These are phyloP conservation scores for Psephotus haematonotus DNA, from an alignment of 2,113 vertebrate species.

Conservation along the genomic window DNA sequence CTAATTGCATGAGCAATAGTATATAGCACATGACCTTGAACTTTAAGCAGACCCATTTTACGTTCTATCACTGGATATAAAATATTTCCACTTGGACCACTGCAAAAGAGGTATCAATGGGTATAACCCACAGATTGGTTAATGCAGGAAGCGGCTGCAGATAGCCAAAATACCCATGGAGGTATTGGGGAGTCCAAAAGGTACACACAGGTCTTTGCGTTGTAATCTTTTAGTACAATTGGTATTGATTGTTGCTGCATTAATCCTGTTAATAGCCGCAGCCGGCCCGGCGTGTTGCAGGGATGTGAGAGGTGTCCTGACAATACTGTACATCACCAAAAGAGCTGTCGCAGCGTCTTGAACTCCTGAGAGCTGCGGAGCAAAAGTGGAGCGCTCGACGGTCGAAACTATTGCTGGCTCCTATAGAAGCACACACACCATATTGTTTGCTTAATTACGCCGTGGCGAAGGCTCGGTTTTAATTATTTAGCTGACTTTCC, in stretches of 20 bases:
- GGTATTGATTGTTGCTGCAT: slow-evolving; percentile 14
- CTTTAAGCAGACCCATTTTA: not conserved
- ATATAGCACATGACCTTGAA: slow-evolving; percentile 18
- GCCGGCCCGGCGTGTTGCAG: not conserved
- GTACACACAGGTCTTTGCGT: not conserved
- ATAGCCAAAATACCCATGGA: not conserved
- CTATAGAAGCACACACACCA: not conserved
- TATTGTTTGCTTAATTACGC: slow-evolving; percentile 58
- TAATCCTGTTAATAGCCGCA: slow-evolving; percentile 39
- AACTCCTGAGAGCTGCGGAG: not conserved
- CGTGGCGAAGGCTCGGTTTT: slow-evolving; percentile 14
- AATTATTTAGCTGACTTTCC: slow-evolving; percentile 58
- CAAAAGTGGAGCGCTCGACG: not conserved
- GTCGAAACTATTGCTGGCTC: slow-evolving; percentile 12
- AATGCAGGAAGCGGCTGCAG: not conserved
- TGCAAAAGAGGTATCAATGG: not conserved
- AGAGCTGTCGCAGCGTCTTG: not conserved
- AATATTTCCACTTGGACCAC: not conserved
- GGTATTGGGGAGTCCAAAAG: not conserved
- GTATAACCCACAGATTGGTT: not conserved
- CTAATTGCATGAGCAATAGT: not conserved
- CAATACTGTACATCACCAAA: not conserved
- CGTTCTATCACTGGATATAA: not conserved
- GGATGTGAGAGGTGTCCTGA: slow-evolving; percentile 38
- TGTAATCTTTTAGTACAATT: not conserved